Base-by-base conservation (phyloP, 2,888 invertebrate species). In the Ichneumon xanthorius region DNA sequence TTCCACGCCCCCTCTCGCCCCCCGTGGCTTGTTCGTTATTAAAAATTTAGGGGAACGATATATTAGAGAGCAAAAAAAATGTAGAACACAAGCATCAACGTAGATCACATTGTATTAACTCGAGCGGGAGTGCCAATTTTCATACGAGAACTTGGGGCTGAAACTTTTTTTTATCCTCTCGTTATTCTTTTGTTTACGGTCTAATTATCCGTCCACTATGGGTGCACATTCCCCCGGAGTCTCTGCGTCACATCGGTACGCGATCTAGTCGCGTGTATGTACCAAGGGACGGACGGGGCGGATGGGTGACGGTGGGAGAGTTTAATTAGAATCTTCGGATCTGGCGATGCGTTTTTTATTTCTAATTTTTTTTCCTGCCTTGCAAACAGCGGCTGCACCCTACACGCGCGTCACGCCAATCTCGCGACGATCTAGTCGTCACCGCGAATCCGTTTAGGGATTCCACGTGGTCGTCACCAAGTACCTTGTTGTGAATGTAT, bases 1-100 rank as follows among this genome's bases (percentile, higher is more conserved):
- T 33, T 33, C 30, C 33, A 30, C 16, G 30, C 71, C 67, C 71
- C 58, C 4, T 67, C 71, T 22, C 26, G 19, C 22, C 22, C 26
- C 65, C 65, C 48, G 72, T 76, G 80, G 84, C 76, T 80, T 84
- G 80, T 72, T 84, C 72, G 76, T 84, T 79, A 16, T 16, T n/a
- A 2, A 63, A 22, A 78, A 48, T 19, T 26, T 63, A 33, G 45
- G 37, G n/a, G 48, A 70, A 63, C 61, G 73, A 53, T 50, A 75
- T 71, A 67, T 48, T 67, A 73, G 53, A 53, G 4, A 26, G 16
- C 0, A 61, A 33, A 22, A 50, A 9, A 48, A 16, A 40, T 16
- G 11, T 19, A 58, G 45, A 61, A 61, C 30, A 19, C 14, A 22
- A 19, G 19, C 33, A 30, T 26, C 6, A 6, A 6, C 61, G 61